Base-by-base conservation (phyloP, 2,797 vertebrate species). In the Chaetodon trifasciatus region DNA sequence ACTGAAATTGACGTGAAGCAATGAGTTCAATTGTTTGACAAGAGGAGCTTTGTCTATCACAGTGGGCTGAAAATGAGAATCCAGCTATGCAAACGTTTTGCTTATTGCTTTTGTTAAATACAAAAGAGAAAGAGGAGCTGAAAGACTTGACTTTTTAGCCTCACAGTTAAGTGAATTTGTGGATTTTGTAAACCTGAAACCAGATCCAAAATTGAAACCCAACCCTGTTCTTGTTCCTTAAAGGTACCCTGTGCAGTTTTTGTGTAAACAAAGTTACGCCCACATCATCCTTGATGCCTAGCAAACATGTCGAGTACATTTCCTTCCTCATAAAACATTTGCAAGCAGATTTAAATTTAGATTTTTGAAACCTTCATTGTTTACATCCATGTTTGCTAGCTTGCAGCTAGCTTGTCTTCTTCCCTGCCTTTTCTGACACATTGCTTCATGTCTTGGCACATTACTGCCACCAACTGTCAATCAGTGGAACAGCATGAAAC, bases 111-210 rank as follows among this genome's bases (percentile, higher is more conserved):
- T 55, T 53, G 3, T 4, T 19, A 58, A 17, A 7, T 35, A 50
- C 21, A 23, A 24, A 63, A 28, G 16, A 28, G 55, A 11, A 56
- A n/a, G 6, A 55, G 1, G 8, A 32, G 40, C 16, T 0, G 42
- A 40, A 39, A 13, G 2, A 52, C 21, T 56, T 44, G 21, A 53
- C 23, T 42, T 28, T 71, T 70, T 35, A 37, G 0, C 8, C 6
- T 46, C 8, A 0, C 2, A 66, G 5, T 3, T 42, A 0, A 0
- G 32, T 5, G 1, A 2, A 44, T 57, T 1, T 16, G 37, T 12
- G 5, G 0, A 63, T 37, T 47, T 49, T 39, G 0, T 17, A 19
- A 58, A 69, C 28, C 10, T 62, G 58, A 56, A 55, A 53, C 5
- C 24, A 46, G 52, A 62, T 62, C 12, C 9, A 3, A 42, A 56